Base-by-base conservation (phyloP, 2,113 vertebrate species). In the Geococcyx californianus region DNA sequence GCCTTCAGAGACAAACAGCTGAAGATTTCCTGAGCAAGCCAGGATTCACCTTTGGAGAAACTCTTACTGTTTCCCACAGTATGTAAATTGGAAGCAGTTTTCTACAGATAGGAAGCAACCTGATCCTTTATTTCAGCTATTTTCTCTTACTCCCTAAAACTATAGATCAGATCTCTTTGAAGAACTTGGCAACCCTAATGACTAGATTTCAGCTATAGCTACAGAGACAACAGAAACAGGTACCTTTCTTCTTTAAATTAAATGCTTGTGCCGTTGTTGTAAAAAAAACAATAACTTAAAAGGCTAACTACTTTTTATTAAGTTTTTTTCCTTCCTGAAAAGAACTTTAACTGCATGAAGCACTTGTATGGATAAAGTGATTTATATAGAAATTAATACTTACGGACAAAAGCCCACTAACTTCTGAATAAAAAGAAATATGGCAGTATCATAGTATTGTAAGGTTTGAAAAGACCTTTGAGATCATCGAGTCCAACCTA, bases 111-210 rank as follows among this genome's bases (percentile, higher is more conserved):
- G 49, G 69, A 96, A 84, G 84, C 63, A 60, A 96, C 74, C 36
- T 47, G 47, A 90, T 93, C 85, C 83, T 96, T 94, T 96, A 89
- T 20, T 58, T 47, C 77, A 89, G 26, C 89, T 97, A 95, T 92
- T 97, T 96, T 95, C 86, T 96, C 62, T 90, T 78, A 40, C n/a
- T 92, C n/a, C 19, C 74, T 79, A 64, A 88, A 95, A 97, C 69
- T 40, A 95, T 1, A 79, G 66, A 88, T 45, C 84, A 70, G 10
- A 13, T 90, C 38, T 69, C 54, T 72, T 83, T 45, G 87, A 95
- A 93, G 73, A 96, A 95, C 69, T 45, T 94, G 52, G 52, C 25
- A 66, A 15, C 4, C 26, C 82, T 73, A 59, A 34, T 74, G 82
- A 78, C 49, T 44, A 45, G 42, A 93, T 76, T 88, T 91, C 77